Conservation (phyloP, 2,113 vertebrate genomes). For the Elephantulus edwardii region DNA sequence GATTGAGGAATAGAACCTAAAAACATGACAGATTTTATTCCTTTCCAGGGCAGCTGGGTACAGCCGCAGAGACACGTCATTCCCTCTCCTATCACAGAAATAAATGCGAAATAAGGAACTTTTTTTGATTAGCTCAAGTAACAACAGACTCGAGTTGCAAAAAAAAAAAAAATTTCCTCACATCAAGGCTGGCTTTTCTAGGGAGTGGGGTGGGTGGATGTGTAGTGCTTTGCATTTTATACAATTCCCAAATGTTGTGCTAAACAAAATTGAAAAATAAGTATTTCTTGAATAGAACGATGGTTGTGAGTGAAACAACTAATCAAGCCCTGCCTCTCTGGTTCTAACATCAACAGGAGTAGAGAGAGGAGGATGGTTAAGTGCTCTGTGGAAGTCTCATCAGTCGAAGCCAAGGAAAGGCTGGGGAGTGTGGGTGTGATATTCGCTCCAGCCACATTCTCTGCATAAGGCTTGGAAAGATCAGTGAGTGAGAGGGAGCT, state of each 20-base stretch:
- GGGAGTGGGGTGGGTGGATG: background rate
- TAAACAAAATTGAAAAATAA: slow-evolving; percentile 39
- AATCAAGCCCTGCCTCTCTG: slow-evolving; percentile 21
- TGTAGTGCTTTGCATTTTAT: slow-evolving; percentile 45
- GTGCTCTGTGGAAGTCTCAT: background rate
- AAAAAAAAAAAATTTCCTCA: slow-evolving; percentile 48
- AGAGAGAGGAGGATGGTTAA: background rate
- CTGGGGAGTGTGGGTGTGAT: background rate
- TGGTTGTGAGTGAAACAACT: slow-evolving; percentile 25
- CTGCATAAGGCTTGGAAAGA: background rate
- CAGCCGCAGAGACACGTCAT: slow-evolving; percentile 46
- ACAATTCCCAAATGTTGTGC: slow-evolving; percentile 42
- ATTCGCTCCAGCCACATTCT: background rate
- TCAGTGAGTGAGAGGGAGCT: slow-evolving; percentile 25
- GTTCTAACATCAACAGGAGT: slow-evolving; percentile 25
- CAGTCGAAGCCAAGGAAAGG: background rate
- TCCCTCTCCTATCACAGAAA: background rate
- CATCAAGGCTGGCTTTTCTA: background rate
- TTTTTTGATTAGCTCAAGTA: slow-evolving; percentile 51
- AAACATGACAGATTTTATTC: slow-evolving; percentile 19
- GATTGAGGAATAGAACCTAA: slow-evolving; percentile 11
- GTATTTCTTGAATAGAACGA: slow-evolving; percentile 37
- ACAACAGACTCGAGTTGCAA: slow-evolving; percentile 6
- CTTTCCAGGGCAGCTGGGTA: slow-evolving; percentile 45
- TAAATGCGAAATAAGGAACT: slow-evolving; percentile 45